phyloP scores from a whole-genome alignment of 2,113 vertebrate species.

The Hypanus sabinus region DNA sequence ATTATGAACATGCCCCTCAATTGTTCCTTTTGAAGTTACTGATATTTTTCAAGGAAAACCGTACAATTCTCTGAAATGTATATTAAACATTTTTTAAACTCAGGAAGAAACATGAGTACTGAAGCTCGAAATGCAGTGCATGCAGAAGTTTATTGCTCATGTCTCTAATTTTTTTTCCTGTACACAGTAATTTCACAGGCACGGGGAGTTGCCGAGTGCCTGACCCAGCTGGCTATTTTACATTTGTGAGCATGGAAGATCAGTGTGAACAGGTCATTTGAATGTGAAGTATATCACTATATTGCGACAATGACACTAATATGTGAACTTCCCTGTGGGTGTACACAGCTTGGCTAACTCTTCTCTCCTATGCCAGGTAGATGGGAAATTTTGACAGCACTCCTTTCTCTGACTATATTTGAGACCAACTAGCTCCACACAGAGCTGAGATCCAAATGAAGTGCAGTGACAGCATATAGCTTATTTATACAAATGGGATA shows the following conservation, averaged over 20 bases:
- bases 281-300: background rate
- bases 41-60: too few species aligned
- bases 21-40: too few species aligned
- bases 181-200: background rate
- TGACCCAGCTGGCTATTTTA: background rate
- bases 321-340: background rate
- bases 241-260: background rate
- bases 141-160: background rate
- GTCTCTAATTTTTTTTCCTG: background rate
- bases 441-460: background rate
- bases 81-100: too few species aligned
- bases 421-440: background rate
- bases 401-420: background rate
- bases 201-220: background rate
- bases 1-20: too few species aligned
- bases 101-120: background rate
- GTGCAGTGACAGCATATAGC: background rate
- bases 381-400: background rate
- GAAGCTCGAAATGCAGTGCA: background rate
- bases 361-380: background rate
- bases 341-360: background rate
- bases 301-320: background rate
- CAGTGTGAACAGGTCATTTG: background rate
- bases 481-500: background rate
- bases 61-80: too few species aligned